Evolutionary conservation across 2,797 vertebrate species (phyloP).

Genomic region (Tadarida brasiliensis): DNA sequence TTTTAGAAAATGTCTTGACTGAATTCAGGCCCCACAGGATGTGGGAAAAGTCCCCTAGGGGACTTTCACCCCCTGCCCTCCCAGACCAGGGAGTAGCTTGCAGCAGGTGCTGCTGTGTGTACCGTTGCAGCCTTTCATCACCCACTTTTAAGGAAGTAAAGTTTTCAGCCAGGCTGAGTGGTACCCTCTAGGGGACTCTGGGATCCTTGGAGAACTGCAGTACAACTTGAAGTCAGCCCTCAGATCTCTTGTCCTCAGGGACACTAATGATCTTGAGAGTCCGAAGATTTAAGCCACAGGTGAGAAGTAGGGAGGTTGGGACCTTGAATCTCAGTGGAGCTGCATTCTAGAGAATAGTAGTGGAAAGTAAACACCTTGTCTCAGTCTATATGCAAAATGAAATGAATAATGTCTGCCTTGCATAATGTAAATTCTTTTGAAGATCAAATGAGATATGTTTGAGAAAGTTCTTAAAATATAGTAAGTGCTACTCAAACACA

Average conservation of each 20-base stretch:
- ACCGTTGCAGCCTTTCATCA: neutral
- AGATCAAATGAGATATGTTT: neutral
- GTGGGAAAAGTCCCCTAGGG: neutral
- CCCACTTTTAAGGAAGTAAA: neutral
- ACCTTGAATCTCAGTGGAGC: neutral
- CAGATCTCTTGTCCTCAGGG: neutral
- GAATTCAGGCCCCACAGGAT: neutral
- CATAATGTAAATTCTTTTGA: neutral
- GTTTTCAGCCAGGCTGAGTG: neutral
- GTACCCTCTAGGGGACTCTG: neutral
- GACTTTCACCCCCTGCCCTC: neutral
- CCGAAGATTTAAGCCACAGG: neutral
- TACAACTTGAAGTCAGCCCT: neutral
- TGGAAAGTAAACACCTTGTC: neutral
- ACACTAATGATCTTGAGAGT: neutral
- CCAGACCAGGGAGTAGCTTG: neutral
- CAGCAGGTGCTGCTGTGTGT: neutral
- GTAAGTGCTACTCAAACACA: neutral
- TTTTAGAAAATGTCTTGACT: neutral
- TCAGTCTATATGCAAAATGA: neutral
- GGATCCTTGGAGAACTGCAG: neutral
- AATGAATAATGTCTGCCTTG: neutral
- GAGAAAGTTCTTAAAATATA: slow-evolving; percentile 41
- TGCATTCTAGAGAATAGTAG: neutral
- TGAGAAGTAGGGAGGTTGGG: neutral